These are phyloP conservation scores for Sebastes fasciatus DNA, from an alignment of 2,113 vertebrate genomes.

Conservation along the genomic window DNA sequence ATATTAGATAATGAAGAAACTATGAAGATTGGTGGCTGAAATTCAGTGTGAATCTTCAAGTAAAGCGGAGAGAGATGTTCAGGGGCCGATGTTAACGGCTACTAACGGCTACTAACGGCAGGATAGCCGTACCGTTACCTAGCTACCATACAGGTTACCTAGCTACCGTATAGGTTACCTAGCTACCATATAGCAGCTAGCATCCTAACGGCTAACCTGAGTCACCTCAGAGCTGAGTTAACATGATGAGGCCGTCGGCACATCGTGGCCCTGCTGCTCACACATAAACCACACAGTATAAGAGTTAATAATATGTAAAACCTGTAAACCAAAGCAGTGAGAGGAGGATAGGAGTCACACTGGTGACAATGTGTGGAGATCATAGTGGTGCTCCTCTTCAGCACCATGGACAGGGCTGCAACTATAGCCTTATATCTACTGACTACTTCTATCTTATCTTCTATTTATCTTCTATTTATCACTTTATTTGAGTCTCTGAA, in stretches of 20 bases:
- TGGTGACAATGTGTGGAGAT: not conserved
- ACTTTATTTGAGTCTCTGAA: not conserved
- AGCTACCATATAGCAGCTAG: conserved; percentile 20
- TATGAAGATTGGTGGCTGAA: not conserved
- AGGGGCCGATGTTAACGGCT: conserved; percentile 8
- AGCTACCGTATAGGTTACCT: not conserved
- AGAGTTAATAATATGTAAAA: not conserved
- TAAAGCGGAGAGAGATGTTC: not conserved
- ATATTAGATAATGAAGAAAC: accelerated
- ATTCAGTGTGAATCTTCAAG: not conserved
- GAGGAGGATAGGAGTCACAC: not conserved
- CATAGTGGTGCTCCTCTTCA: conserved; percentile 54
- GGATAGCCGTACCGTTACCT: conserved; percentile 27
- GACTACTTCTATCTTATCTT: not conserved
- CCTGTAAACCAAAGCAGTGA: not conserved
- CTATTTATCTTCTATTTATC: not conserved
- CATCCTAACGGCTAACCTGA: conserved; percentile 53
- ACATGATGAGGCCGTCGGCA: conserved; percentile 2
- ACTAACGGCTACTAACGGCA: not conserved
- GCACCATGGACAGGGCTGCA: conserved; percentile 80
- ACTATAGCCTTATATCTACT: not conserved
- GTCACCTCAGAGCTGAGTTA: conserved; percentile 33
- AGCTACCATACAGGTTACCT: not conserved
- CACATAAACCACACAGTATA: not conserved
- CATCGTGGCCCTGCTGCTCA: conserved; percentile 17